Conservation (phyloP, 23 tunicate species). For the Phallusia fumigata region DNA sequence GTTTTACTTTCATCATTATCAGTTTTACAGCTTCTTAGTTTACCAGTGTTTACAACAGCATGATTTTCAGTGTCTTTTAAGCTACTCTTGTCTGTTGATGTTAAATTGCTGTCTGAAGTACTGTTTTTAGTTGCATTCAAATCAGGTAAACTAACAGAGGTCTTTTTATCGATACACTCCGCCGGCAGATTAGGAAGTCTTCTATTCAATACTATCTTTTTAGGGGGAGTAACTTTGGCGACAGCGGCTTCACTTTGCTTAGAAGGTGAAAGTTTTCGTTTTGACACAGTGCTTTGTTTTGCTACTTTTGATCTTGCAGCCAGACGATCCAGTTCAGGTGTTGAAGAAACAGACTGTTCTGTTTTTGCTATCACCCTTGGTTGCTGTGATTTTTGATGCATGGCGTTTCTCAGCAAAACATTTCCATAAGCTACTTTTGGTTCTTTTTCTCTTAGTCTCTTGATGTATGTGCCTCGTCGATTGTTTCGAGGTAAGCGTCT, state of each 20-base stretch:
- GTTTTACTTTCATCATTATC: not conserved
- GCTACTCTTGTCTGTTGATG: not conserved
- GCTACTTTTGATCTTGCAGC: slow-evolving; percentile 1
- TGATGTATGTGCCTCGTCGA: not conserved
- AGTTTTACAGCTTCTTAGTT: not conserved
- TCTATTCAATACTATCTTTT: not conserved
- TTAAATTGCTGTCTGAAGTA: not conserved
- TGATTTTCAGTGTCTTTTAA: not conserved
- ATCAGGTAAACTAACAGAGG: too few relatives aligned
- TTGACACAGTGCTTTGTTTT: not conserved
- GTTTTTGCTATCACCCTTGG: not conserved
- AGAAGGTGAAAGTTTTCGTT: not conserved
- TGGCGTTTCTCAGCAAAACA: not conserved
- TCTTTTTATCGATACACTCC: too few relatives aligned
- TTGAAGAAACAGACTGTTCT: not conserved
- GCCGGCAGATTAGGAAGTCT: not conserved
- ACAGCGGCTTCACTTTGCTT: not conserved
- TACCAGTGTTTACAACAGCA: not conserved
- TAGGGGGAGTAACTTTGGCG: not conserved
- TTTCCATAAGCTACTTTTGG: not conserved
- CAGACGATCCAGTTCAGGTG: not conserved
- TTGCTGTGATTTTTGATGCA: not conserved
- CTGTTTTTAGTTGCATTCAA: too few relatives aligned
- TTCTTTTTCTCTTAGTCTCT: not conserved
- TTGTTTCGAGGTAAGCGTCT: not conserved